phyloP scores from a whole-genome alignment of 2,888 invertebrate genomes.

The Dorcus hopei region DNA sequence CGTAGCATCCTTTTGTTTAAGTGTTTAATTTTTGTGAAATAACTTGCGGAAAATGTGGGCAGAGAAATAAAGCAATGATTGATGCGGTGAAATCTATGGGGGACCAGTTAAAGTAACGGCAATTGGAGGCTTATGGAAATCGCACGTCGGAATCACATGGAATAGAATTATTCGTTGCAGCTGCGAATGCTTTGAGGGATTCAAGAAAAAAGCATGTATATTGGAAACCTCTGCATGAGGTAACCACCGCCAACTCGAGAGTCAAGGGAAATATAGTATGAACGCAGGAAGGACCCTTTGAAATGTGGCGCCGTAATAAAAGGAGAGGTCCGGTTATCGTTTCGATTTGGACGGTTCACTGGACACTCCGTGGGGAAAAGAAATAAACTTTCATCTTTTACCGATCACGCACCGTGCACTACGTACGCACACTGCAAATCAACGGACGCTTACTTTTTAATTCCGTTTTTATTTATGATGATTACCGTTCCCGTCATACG shows the following conservation, averaged over 20 bases:
- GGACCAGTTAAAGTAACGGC: conserved; percentile 17
- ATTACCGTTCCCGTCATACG: too few relatives aligned
- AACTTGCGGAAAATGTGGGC: conserved; percentile 22
- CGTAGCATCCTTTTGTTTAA: too few relatives aligned
- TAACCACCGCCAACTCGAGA: conserved; percentile 26
- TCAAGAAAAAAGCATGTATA: conserved; percentile 8
- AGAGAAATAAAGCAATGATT: conserved; percentile 30
- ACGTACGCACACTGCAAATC: too few relatives aligned
- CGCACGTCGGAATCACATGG: neutral
- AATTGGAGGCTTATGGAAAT: conserved; percentile 19
- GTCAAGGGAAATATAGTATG: conserved; percentile 31
- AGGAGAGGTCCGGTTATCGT: conserved; percentile 33
- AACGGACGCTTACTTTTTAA: too few relatives aligned
- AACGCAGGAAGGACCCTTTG: conserved; percentile 28
- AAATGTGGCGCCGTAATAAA: conserved; percentile 31
- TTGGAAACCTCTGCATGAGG: conserved; percentile 20
- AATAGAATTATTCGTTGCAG: conserved; percentile 11
- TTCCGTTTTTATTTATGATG: too few relatives aligned
- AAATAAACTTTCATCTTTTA: conserved; percentile 30
- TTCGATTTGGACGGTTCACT: conserved; percentile 33
- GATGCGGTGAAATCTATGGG: conserved; percentile 22
- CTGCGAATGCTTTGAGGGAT: conserved; percentile 1
- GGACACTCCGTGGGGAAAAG: conserved; percentile 29
- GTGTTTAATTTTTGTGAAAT: neutral
- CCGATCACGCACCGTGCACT: conserved; percentile 22